Percentiles rank a stretch among this genome's conserved stretches.
These are phyloP conservation scores for Neogale vison DNA, from an alignment of 2,113 vertebrate genomes.

Conservation along the genomic window DNA sequence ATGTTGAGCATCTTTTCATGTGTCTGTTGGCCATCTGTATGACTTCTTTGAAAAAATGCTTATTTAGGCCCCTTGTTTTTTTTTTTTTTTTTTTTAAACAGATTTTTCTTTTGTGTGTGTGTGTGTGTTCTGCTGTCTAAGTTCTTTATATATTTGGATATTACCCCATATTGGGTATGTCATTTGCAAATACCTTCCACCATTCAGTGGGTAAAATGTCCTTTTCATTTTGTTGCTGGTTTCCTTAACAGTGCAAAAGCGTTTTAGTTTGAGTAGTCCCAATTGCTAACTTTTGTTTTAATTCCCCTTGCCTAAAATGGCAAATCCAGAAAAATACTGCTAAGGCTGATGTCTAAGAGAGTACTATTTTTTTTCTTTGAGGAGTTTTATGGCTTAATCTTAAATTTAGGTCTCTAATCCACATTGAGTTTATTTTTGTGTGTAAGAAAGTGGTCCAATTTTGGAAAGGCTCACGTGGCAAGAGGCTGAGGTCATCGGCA, in stretches of 20 bases:
- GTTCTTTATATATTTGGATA: neutral
- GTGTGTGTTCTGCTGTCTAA: neutral
- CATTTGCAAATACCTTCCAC: neutral
- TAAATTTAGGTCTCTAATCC: neutral
- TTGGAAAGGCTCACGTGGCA: neutral
- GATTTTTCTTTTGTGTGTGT: neutral
- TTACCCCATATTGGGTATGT: neutral
- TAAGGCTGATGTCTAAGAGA: neutral
- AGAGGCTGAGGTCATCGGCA: neutral
- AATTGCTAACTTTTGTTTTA: neutral
- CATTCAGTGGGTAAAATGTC: neutral
- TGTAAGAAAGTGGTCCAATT: neutral
- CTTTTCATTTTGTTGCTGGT: neutral
- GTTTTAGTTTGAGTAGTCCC: neutral
- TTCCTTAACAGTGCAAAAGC: neutral
- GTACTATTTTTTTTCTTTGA: neutral
- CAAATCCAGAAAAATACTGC: neutral
- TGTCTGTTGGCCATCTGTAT: neutral
- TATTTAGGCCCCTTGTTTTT: neutral
- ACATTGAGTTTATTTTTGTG: neutral
- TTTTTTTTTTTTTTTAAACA: neutral
- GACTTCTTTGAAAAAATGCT: neutral
- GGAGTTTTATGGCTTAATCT: neutral
- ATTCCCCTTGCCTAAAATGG: neutral
- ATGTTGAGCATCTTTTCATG: neutral